phyloP scores from a whole-genome alignment of 2,888 invertebrate genomes.

The Parochlus steinenii region DNA sequence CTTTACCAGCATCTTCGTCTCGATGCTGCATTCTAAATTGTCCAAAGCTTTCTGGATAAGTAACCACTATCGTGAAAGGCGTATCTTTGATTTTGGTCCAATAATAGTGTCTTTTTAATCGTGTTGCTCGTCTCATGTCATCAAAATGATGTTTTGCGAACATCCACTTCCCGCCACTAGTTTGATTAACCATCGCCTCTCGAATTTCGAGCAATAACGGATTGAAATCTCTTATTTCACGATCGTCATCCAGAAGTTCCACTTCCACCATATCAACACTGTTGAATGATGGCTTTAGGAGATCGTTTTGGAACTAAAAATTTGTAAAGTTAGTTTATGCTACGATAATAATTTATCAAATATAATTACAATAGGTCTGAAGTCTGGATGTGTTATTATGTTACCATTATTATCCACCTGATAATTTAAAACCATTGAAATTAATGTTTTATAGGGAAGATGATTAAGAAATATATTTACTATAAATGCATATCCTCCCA shows the following conservation, averaged over 20 bases:
- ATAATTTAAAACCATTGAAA: too few species aligned
- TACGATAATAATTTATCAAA: conserved; percentile 4
- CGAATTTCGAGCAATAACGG: conserved; percentile 34
- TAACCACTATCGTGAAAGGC: conserved; percentile 49
- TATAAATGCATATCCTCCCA: conserved; percentile 59
- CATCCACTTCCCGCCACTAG: conserved; percentile 31
- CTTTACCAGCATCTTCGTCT: conserved; percentile 34
- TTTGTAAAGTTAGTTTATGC: conserved; percentile 14
- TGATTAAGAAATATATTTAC: too few species aligned
- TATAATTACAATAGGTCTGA: conserved; percentile 47
- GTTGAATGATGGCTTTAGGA: conserved; percentile 58
- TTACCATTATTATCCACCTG: conserved; percentile 59
- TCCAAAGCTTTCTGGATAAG: conserved; percentile 40
- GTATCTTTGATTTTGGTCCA: conserved; percentile 41
- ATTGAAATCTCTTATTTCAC: conserved; percentile 37
- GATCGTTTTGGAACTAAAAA: conserved; percentile 37
- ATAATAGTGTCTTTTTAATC: conserved; percentile 41
- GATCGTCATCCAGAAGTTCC: conserved; percentile 44
- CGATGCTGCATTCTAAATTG: conserved; percentile 33
- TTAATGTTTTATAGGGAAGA: too few species aligned
- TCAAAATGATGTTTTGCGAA: conserved; percentile 45
- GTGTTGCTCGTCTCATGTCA: conserved; percentile 44
- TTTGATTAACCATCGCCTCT: conserved; percentile 38
- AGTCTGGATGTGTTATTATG: conserved; percentile 58
- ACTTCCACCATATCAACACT: conserved; percentile 65